Conservation (phyloP, 1,140 invertebrate genomes). For the Leptinotarsa lineolata region DNA sequence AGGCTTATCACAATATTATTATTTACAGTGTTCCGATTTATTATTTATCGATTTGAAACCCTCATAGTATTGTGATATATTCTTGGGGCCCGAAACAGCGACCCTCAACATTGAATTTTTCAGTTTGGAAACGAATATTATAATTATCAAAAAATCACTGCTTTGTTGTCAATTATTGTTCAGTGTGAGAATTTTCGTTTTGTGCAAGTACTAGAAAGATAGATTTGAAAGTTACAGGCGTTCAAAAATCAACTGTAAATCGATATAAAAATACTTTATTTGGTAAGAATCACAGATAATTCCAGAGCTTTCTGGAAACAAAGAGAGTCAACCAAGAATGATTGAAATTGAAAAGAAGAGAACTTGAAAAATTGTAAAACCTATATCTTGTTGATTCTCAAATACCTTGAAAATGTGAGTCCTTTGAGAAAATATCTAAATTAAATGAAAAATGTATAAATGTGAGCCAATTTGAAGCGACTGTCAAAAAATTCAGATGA, state of each 20-base stretch:
- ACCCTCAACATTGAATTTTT: background rate
- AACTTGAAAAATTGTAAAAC: background rate
- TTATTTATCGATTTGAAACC: conserved; percentile 8
- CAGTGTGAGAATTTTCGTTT: background rate
- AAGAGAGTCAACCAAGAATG: background rate
- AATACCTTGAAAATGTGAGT: background rate
- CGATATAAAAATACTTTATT: conserved; percentile 9
- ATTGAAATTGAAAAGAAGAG: background rate
- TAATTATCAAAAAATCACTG: conserved; percentile 24
- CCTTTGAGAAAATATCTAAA: background rate
- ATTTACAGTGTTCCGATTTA: conserved; percentile 34
- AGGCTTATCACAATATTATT: conserved; percentile 45
- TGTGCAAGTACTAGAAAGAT: conserved; percentile 17
- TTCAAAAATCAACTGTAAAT: conserved; percentile 8
- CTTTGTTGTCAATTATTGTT: conserved; percentile 16
- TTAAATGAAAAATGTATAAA: too few species aligned
- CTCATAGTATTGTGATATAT: conserved; percentile 4
- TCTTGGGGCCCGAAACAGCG: background rate
- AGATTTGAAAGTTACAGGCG: background rate
- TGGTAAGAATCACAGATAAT: conserved; percentile 8
- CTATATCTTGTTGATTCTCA: background rate
- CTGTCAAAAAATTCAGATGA: too few species aligned
- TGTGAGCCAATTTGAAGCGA: too few species aligned
- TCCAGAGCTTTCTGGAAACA: conserved; percentile 7
- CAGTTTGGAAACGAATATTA: background rate